Percentiles rank a stretch among this genome's conserved stretches.
Conservation (phyloP, 2,113 vertebrate species). For the Prolemur simus region DNA sequence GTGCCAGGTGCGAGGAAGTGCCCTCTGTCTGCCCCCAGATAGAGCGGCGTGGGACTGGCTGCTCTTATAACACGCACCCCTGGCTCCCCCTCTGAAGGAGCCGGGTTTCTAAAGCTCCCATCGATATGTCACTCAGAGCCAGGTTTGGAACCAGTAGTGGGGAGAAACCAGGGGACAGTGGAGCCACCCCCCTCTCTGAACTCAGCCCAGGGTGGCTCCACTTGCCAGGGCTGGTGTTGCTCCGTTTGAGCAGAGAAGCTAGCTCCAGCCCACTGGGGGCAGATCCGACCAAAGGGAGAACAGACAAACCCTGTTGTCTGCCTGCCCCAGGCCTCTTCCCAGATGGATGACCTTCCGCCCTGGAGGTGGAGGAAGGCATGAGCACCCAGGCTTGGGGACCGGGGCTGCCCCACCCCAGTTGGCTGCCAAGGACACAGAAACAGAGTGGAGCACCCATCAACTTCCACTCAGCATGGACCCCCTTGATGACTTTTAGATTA, state of each 20-base stretch:
- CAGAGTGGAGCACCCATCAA: background rate
- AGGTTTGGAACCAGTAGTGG: rapidly evolving
- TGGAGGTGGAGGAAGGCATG: rapidly evolving
- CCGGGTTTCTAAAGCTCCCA: rapidly evolving
- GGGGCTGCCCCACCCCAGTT: background rate
- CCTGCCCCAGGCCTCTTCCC: background rate
- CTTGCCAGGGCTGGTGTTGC: background rate
- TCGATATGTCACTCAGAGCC: rapidly evolving
- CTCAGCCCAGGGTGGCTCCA: rapidly evolving
- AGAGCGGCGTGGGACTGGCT: rapidly evolving
- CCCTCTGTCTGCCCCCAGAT: background rate
- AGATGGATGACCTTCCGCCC: rapidly evolving
- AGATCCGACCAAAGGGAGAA: background rate
- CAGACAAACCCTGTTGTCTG: rapidly evolving
- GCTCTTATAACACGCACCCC: rapidly evolving
- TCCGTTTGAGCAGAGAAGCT: rapidly evolving
- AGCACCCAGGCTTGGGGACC: rapidly evolving
- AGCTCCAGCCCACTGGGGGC: background rate
- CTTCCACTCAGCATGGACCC: background rate
- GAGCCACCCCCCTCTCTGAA: no score
- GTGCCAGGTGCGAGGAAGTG: rapidly evolving
- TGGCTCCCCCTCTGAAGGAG: background rate
- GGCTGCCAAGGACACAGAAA: background rate
- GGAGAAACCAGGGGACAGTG: rapidly evolving
- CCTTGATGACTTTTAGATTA: background rate